Evolutionary conservation across 1,140 invertebrate species (phyloP), one percentile per base, ranked within the genome.

Genomic region (Trissolcus basalis): DNA sequence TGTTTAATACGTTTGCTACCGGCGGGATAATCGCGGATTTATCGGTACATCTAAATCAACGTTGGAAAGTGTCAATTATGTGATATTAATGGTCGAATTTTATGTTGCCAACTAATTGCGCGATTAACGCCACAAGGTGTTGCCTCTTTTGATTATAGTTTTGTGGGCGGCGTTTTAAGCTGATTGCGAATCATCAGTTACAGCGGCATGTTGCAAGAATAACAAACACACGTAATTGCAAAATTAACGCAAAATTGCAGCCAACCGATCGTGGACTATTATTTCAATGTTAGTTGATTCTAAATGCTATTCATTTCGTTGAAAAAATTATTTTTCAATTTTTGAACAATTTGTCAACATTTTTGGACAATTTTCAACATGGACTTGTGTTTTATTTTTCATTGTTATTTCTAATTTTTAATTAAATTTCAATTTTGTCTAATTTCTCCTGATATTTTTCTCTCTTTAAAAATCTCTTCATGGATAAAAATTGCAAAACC

Each of bases 71-170:
- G 63, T 74, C 63, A 68, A 74, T 61, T 68, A 68, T 58, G 41
- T 41, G 33, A 61, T 68, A 74, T 68, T 74, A 74, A 74, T 68
- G 58, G 51, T 35, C 44, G 51, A 68, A 58, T 74, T 74, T 74
- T 74, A 74, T 68, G 63, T 49, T 41, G 33, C 1, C 9, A 61
- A 68, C 63, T 67, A 74, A 68, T 68, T 56, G 63, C 32, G 27
- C 43, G 63, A 74, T 74, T 68, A 63, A 43, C 53, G 56, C 33
- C 63, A 16, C 71, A 74, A 63, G 63, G 56, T 68, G 71, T 74
- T 68, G 45, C 71, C 63, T 67, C 63, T 74, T 74, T 74, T 67
- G 71, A 74, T 68, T 68, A 74, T 74, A 74, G 64, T 74, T 74
- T 74, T 68, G 71, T 41, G 71, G 71, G 14, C 51, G 48, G 14